These are phyloP conservation scores for Poliocrania exsul DNA, from an alignment of 2,797 vertebrate species.

Conservation along the genomic window DNA sequence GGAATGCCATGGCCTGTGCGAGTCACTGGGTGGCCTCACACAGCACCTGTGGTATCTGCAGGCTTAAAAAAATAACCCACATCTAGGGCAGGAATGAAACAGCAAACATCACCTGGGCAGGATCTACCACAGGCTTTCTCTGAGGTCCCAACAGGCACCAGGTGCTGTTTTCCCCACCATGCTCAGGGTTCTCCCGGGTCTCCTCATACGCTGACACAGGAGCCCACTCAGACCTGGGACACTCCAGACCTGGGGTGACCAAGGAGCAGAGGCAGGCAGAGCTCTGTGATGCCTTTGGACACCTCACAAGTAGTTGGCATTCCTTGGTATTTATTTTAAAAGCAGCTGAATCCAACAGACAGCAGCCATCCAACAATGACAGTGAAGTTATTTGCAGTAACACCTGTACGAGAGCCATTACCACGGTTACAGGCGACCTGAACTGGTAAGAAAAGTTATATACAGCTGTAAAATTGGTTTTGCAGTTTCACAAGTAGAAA, in stretches of 20 bases:
- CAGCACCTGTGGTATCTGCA: neutral
- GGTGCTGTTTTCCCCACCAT: accelerated
- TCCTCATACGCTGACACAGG: neutral
- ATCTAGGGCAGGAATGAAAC: neutral
- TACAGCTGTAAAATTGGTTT: conserved; percentile 9
- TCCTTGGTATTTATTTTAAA: neutral
- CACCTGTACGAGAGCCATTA: neutral
- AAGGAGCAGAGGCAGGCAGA: neutral
- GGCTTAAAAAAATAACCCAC: neutral
- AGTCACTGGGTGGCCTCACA: neutral
- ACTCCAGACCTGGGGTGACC: neutral
- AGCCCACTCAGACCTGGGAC: neutral
- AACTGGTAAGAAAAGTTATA: conserved; percentile 27
- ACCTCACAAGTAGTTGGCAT: neutral
- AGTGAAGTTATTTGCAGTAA: neutral
- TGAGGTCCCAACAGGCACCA: neutral
- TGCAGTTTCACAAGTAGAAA: conserved; percentile 36
- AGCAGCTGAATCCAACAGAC: conserved; percentile 22
- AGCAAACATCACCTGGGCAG: neutral
- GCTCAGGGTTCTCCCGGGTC: neutral
- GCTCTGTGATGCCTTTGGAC: neutral
- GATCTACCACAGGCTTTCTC: neutral
- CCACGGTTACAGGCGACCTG: neutral
- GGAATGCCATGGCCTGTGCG: neutral
- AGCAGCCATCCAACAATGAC: neutral